A percentile compares a stretch with the other conserved stretches of the same genome.
These are phyloP conservation scores for Watsonalla binaria DNA, from an alignment of 2,888 invertebrate species.

Conservation along the genomic window DNA sequence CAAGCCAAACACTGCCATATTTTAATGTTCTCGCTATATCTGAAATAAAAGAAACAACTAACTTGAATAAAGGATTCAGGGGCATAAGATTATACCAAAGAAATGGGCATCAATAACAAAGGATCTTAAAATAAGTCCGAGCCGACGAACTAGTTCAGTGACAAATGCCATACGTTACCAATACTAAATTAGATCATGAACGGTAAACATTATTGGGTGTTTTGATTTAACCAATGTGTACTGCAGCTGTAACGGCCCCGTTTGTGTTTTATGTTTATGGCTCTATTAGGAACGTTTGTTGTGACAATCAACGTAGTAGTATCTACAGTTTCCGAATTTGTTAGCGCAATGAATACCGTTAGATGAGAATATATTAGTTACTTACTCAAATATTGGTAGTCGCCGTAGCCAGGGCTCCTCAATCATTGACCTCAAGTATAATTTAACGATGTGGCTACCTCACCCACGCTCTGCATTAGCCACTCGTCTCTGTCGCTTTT, in stretches of 20 bases:
- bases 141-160: slow-evolving; percentile 35
- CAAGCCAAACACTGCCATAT: slow-evolving; percentile 90
- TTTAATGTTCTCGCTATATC: slow-evolving; percentile 38
- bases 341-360: slow-evolving; percentile 39
- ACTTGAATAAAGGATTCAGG: slow-evolving; percentile 6
- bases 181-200: slow-evolving; percentile 65
- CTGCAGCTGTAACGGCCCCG: slow-evolving; percentile 48
- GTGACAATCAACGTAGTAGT: slow-evolving; percentile 24
- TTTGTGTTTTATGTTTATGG: slow-evolving; percentile 29
- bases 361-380: slow-evolving; percentile 29
- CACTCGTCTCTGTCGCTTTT: slow-evolving; percentile 44
- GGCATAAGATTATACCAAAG: background rate
- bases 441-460: slow-evolving; percentile 59
- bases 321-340: slow-evolving; percentile 29
- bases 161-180: slow-evolving; percentile 61
- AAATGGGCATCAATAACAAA: slow-evolving; percentile 32
- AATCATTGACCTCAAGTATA: slow-evolving; percentile 70
- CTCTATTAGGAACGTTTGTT: slow-evolving; percentile 35
- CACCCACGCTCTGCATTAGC: slow-evolving; percentile 57
- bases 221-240: slow-evolving; percentile 56
- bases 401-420: slow-evolving; percentile 42
- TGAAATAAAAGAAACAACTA: slow-evolving; percentile 34
- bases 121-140: slow-evolving; percentile 53
- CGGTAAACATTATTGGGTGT: slow-evolving; percentile 58
- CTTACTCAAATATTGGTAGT: slow-evolving; percentile 18